Percentiles rank a stretch among this genome's conserved stretches.
These are phyloP conservation scores for Orthosia gothica DNA, from an alignment of 2,888 invertebrate genomes.

Conservation along the genomic window DNA sequence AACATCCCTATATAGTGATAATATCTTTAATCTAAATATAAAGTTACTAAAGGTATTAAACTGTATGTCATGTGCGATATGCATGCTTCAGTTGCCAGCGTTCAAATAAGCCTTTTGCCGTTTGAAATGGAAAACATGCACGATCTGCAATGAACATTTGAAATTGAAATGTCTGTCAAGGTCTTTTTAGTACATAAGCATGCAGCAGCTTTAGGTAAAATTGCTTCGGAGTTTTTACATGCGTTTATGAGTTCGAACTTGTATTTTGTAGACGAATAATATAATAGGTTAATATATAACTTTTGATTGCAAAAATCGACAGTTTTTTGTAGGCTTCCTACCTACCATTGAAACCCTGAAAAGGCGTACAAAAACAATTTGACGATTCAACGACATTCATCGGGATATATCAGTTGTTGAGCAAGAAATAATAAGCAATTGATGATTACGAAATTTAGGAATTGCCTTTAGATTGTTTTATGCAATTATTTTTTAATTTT, in stretches of 20 bases:
- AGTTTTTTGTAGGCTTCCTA: too few relatives aligned
- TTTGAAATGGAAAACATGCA: slow-evolving; percentile 5
- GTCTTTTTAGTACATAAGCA: not conserved
- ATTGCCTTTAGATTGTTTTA: too few relatives aligned
- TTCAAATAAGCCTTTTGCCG: slow-evolving; percentile 9
- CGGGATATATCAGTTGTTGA: too few relatives aligned
- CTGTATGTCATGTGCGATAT: not conserved
- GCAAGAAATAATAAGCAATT: too few relatives aligned
- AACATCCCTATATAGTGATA: not conserved
- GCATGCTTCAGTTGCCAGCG: slow-evolving; percentile 11
- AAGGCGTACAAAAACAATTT: too few relatives aligned
- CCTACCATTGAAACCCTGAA: too few relatives aligned
- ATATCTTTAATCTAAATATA: not conserved
- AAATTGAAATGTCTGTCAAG: not conserved
- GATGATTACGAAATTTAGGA: too few relatives aligned
- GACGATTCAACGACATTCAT: too few relatives aligned
- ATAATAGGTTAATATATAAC: too few relatives aligned
- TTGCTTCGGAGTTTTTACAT: not conserved
- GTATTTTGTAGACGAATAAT: not conserved
- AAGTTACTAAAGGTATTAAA: not conserved
- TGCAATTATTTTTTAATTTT: too few relatives aligned
- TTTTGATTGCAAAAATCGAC: not conserved
- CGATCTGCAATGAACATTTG: not conserved
- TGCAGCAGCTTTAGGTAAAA: not conserved
- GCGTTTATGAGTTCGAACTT: not conserved